Evolutionary conservation across 2,797 vertebrate genomes (phyloP).

Genomic region (Enteromius unitaeniatus): DNA sequence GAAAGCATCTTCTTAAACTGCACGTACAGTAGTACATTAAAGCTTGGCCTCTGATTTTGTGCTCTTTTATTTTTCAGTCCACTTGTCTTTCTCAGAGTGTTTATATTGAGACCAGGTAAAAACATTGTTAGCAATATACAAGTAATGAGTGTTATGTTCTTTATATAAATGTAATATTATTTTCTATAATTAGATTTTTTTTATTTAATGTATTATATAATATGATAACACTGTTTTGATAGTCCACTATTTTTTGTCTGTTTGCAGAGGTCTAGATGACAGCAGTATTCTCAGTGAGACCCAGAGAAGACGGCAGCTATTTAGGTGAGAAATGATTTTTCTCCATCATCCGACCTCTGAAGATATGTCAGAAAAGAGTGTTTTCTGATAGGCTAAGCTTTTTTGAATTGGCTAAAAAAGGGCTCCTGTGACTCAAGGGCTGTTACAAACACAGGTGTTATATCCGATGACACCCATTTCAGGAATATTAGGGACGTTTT

Average conservation of each 20-base stretch:
- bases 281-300: constrained; percentile 88
- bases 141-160: not conserved
- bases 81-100: constrained; percentile 86
- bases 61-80: constrained; percentile 83
- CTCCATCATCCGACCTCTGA: not conserved
- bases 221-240: not conserved
- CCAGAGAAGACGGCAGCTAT: constrained; percentile 92
- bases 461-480: not conserved
- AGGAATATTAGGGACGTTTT: not conserved
- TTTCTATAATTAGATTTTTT: not conserved
- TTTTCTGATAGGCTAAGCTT: not conserved
- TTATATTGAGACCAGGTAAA: constrained; percentile 93
- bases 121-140: not conserved
- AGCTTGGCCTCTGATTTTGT: constrained; percentile 55
- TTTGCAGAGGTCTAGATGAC: constrained; percentile 81
- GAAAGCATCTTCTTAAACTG: constrained; percentile 59
- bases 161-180: not conserved
- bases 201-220: not conserved
- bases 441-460: not conserved
- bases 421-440: not conserved
- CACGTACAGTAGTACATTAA: not conserved
- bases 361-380: not conserved
- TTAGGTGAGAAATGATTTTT: constrained; percentile 79
- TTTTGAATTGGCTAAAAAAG: not conserved
- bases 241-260: not conserved